These are phyloP conservation scores for Microplitis manilae DNA, from an alignment of 2,888 invertebrate genomes.

Conservation along the genomic window DNA sequence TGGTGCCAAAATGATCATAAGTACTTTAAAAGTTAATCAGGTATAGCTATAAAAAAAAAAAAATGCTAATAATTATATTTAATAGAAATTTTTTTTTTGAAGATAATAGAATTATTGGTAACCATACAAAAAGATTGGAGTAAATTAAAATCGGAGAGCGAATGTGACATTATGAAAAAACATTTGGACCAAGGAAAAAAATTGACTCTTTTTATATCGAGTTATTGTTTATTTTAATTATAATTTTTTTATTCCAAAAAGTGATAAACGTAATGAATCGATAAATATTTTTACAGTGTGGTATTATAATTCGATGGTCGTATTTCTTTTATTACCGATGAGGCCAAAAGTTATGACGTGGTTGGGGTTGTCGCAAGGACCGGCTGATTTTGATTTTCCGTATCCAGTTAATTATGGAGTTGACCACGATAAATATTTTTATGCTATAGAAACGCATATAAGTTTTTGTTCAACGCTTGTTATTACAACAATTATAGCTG, in stretches of 20 bases:
- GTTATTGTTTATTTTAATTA: background rate
- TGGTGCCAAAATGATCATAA: background rate
- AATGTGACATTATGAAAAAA: background rate
- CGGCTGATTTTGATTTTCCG: conserved; percentile 2
- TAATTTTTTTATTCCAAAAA: background rate
- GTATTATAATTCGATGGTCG: conserved; percentile 6
- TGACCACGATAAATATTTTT: conserved; percentile 17
- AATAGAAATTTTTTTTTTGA: background rate
- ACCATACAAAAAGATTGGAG: background rate
- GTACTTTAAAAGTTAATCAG: background rate
- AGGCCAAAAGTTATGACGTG: conserved; percentile 18
- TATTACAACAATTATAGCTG: conserved; percentile 18
- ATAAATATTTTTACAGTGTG: background rate
- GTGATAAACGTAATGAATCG: background rate
- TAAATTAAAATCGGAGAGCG: background rate
- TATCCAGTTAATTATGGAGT: conserved; percentile 17
- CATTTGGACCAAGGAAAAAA: background rate
- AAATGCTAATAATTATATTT: background rate
- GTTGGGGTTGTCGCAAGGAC: conserved; percentile 13
- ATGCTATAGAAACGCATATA: background rate
- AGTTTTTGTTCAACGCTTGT: conserved; percentile 5
- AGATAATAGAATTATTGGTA: background rate
- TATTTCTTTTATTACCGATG: conserved; percentile 17
- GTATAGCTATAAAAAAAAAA: background rate
- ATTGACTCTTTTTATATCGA: background rate